Evolutionary conservation across 2,113 vertebrate species (phyloP).

Genomic region (Scatophagus argus): DNA sequence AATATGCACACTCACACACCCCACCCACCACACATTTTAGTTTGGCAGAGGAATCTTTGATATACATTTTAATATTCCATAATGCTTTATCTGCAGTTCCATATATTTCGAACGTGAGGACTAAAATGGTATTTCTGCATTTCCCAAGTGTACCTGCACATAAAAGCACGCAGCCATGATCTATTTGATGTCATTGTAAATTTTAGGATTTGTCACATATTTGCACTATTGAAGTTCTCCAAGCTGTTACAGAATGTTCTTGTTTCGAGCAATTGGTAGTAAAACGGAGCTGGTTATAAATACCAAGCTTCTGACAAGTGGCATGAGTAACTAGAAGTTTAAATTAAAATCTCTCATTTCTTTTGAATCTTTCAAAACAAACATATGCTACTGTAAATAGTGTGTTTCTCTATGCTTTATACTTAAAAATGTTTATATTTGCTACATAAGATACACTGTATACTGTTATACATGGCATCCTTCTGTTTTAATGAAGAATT

Average conservation of each 20-base stretch:
- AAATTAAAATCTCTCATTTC: neutral
- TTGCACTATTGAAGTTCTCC: neutral
- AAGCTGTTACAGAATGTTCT: neutral
- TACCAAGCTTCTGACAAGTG: neutral
- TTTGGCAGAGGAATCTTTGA: neutral
- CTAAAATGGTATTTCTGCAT: neutral
- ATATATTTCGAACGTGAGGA: neutral
- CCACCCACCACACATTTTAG: no score
- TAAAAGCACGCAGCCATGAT: neutral
- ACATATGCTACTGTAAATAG: neutral
- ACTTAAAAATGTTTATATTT: neutral
- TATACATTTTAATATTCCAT: neutral
- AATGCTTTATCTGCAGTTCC: neutral
- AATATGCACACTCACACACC: no score
- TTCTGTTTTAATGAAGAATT: neutral
- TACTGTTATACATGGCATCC: neutral
- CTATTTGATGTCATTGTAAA: neutral
- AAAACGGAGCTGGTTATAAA: neutral
- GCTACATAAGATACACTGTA: no score
- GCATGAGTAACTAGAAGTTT: neutral
- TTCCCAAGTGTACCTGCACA: neutral
- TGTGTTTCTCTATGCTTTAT: neutral
- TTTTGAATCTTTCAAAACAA: neutral
- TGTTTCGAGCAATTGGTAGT: neutral
- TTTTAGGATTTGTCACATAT: constrained; percentile 15